Evolutionary conservation across 37 sponge, comb jelly and placozoan species (phyloP).

Genomic region (Lycopodina hypogea): DNA sequence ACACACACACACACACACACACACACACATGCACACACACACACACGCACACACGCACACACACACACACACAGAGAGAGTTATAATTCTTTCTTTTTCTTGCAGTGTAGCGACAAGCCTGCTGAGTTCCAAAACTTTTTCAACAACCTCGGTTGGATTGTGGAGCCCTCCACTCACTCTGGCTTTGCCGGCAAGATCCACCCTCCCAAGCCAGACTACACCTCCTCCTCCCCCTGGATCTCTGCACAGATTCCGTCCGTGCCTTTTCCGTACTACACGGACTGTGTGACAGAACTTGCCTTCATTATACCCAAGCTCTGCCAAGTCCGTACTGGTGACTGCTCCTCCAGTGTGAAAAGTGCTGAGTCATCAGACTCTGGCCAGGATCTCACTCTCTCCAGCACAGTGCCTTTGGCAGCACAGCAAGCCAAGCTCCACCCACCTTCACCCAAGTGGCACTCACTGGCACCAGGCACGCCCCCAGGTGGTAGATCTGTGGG

Average conservation of each 20-base stretch:
- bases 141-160: conserved; percentile 80
- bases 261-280: conserved; percentile 82
- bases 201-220: conserved; percentile 11
- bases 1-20: background rate
- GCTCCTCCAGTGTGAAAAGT: conserved; percentile 56
- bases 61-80: too few relatives aligned
- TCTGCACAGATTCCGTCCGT: conserved; percentile 55
- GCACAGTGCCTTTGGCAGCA: background rate
- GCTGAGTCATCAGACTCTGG: conserved; percentile 63
- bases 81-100: background rate
- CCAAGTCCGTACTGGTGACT: conserved; percentile 14
- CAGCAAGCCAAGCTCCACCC: background rate
- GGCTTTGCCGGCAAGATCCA: conserved; percentile 78
- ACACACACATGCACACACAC: background rate
- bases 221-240: background rate
- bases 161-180: conserved; percentile 69
- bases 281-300: conserved; percentile 72
- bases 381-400: conserved; percentile 20
- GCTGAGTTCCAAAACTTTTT: conserved; percentile 72
- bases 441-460: background rate
- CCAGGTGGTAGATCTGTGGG: background rate
- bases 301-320: conserved; percentile 66
- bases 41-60: background rate
- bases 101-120: conserved; percentile 26
- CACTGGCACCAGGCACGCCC: background rate